Evolutionary conservation across 2,888 invertebrate genomes (phyloP).

Genomic region (Linnaemya vulpina): DNA sequence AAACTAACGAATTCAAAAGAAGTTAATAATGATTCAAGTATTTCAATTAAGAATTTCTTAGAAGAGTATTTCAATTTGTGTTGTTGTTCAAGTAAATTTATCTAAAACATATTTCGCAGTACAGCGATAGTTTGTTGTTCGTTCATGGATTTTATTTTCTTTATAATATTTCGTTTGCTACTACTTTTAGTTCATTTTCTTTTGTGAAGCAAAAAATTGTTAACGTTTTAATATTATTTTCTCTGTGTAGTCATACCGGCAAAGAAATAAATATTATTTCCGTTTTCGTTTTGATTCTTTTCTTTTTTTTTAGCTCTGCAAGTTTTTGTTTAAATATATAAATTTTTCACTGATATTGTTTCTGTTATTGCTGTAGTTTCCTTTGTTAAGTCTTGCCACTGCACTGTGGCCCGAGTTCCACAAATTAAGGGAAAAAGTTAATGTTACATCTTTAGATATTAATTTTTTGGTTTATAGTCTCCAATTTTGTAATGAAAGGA

Average conservation of each 20-base stretch:
- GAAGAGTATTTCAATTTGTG: no score
- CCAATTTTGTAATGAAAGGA: no score
- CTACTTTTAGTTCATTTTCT: background rate
- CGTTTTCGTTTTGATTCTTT: no score
- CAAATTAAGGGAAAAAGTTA: no score
- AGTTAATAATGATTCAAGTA: no score
- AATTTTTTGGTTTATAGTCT: no score
- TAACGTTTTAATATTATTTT: slow-evolving; percentile 1
- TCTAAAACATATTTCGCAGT: background rate
- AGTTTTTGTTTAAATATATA: no score
- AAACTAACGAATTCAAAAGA: no score
- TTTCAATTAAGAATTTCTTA: no score
- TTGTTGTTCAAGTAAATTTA: background rate
- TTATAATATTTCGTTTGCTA: background rate
- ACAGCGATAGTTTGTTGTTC: background rate
- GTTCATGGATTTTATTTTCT: background rate
- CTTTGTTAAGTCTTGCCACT: background rate
- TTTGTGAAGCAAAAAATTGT: background rate
- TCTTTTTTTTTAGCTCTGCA: no score
- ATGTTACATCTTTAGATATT: no score
- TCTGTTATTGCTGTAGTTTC: background rate
- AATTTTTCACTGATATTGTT: background rate
- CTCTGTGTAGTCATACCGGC: background rate
- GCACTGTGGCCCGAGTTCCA: no score
- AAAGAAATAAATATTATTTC: background rate